Conservation (phyloP, 2,888 invertebrate species). For the Erpobdella octoculata region DNA sequence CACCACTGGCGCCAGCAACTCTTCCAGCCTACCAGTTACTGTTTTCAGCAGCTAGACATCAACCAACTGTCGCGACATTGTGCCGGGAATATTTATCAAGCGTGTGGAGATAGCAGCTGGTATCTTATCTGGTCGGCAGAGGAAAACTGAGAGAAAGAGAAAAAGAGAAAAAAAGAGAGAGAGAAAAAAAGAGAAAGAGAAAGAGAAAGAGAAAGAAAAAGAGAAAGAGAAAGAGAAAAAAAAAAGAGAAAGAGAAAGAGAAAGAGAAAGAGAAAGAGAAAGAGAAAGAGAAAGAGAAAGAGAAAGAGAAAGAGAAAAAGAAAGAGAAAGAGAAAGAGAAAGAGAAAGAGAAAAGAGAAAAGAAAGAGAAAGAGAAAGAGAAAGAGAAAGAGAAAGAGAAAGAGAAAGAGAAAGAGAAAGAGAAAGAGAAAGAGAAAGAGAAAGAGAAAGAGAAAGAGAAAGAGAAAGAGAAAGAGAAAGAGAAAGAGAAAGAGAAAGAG, state of each 20-base stretch:
- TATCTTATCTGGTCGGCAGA: too few species aligned
- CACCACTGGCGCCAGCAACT: too few species aligned
- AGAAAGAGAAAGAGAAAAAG: not conserved
- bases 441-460: conserved; percentile 10
- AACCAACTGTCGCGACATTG: too few species aligned
- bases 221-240: conserved; percentile 7
- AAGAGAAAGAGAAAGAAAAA: not conserved
- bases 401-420: conserved; percentile 13
- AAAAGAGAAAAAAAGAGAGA: conserved; percentile 29
- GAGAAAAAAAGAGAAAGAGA: not conserved
- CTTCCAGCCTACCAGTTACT: too few species aligned
- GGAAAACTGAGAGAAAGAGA: too few species aligned
- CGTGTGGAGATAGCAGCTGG: too few species aligned
- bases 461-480: conserved; percentile 30
- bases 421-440: conserved; percentile 7
- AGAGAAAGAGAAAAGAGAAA: not conserved
- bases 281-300: conserved; percentile 9
- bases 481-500: conserved; percentile 30
- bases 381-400: conserved; percentile 22
- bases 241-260: conserved; percentile 3
- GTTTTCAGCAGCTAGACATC: too few species aligned
- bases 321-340: not conserved
- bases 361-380: conserved; percentile 25
- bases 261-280: not conserved
- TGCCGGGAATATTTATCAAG: too few species aligned